Conservation (phyloP, 2,797 vertebrate genomes). For the Macropodus opercularis region DNA sequence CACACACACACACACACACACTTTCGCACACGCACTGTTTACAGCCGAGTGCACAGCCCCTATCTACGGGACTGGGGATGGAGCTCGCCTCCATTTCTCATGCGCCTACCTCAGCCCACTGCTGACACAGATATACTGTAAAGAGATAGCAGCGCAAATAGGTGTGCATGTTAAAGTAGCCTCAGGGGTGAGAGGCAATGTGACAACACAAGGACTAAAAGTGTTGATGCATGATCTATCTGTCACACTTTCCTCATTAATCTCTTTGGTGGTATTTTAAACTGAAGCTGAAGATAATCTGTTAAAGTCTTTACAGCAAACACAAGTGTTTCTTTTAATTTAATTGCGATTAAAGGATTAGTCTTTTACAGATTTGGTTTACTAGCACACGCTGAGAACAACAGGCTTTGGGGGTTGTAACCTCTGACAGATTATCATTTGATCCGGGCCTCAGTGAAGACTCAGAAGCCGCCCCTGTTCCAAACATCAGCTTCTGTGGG, state of each 20-base stretch:
- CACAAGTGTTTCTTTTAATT: conserved; percentile 47
- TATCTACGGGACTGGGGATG: conserved; percentile 73
- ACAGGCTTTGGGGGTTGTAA: conserved; percentile 50
- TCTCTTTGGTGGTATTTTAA: conserved; percentile 40
- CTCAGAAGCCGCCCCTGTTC: conserved; percentile 67
- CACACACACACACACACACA: conserved; percentile 39
- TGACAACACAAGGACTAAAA: conserved; percentile 48
- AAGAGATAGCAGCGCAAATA: conserved; percentile 75
- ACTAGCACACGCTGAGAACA: conserved; percentile 44
- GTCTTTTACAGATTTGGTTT: conserved; percentile 59
- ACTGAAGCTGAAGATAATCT: conserved; percentile 39
- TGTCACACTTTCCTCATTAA: conserved; percentile 48
- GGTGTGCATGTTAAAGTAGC: conserved; percentile 59
- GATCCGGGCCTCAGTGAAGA: conserved; percentile 67
- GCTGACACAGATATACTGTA: conserved; percentile 77
- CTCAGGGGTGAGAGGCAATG: conserved; percentile 34
- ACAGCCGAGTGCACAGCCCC: conserved; percentile 66
- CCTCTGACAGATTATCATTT: conserved; percentile 70
- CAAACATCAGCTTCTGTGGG: conserved; percentile 69
- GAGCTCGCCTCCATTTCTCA: conserved; percentile 76
- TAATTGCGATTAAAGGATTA: conserved; percentile 62
- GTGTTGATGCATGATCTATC: conserved; percentile 24
- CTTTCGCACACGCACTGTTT: conserved; percentile 52
- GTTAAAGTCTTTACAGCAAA: conserved; percentile 44
- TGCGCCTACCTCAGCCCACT: conserved; percentile 62